Base-by-base conservation (phyloP, 2,797 vertebrate species). In the Macroramphosus scolopax region DNA sequence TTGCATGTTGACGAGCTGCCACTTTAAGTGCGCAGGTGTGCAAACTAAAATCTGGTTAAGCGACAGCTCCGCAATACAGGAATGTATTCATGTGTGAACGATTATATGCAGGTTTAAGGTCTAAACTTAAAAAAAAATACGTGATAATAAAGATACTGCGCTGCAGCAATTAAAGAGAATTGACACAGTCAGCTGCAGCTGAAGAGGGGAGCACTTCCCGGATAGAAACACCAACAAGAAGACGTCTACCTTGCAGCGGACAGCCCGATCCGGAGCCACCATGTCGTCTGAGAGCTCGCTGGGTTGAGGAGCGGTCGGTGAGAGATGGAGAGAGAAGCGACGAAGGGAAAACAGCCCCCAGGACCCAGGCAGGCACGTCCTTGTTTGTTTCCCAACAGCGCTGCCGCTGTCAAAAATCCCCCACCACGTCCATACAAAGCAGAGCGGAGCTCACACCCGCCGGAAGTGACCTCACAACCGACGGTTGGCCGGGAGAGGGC, bases 321-420 rank as follows among this genome's bases (percentile, higher is more conserved):
- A 14, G 41, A 45, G 37, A 20, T 18, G 51, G 43, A 54, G 29
- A 24, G 37, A n/a, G 17, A 17, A 38, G 25, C 17, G 46, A 54
- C 36, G 43, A 34, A 16, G 11, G 14, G 11, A 47, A 29, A 60
- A 52, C 4, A 55, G 68, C 43, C 65, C 69, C 66, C 55, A 24
- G 10, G 51, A 68, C 28, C 54, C 56, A 50, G 25, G n/a, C n/a
- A n/a, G 36, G 46, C 57, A 41, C 71, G 80, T 84, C 81, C 87
- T 73, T 65, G 81, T 81, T 81, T 66, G 72, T 63, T 65, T 69
- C 75, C 70, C 58, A 20, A 41, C 68, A 66, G 68, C 66, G 70
- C 75, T 74, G 77, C 77, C 64, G 86, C 89, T 90, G 89, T 89
- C 90, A 91, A 80, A 83, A 89, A 75, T 76, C 80, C 77, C 69